Base-by-base conservation (phyloP, 2,113 vertebrate genomes). In the Enhydra lutris region DNA sequence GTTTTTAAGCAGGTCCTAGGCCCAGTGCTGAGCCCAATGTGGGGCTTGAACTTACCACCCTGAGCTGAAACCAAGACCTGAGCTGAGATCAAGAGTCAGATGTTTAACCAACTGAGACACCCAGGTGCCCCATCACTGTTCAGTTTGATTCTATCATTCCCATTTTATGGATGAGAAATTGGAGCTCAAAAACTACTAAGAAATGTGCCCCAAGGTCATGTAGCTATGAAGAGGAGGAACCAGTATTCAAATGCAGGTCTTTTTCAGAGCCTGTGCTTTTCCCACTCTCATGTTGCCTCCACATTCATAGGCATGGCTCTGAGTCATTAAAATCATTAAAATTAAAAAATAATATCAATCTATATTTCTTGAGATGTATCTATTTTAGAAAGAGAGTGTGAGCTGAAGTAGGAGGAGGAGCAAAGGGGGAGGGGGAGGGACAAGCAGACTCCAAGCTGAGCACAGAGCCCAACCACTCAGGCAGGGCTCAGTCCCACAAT, bases 101-200 rank as follows among this genome's bases (percentile, higher is more conserved):
- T n/a, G 18, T 10, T 36, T 36, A 69, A 36, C 67, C n/a, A 69
- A 36, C 1, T 69, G 67, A 69, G 18, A n/a, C 67, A 69, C 17
- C 18, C 7, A 69, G n/a, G 67, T 4, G 1, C 67, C 34, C 67
- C 67, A 36, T 36, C 80, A 69, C 52, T 10, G 21, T 67, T 39
- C 71, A 83, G 47, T 85, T 74, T 91, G 89, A 95, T 39, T 63
- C 83, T 69, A 65, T 39, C 50, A 74, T 71, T 59, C 80, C 67
- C 92, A 71, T 92, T 96, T 95, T 85, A 94, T 39, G 94, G 84
- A 92, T 81, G 84, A 85, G 67, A 95, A 89, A 73, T 5, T 45
- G 34, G 26, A 79, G 87, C 61, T 91, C 24, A 29, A 21, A 94
- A 91, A 71, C 8, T 3, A n/a, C 57, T 67, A 42, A 92, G 83